Evolutionary conservation across 2,797 vertebrate genomes (phyloP).

Genomic region (Nyctalus aviator): DNA sequence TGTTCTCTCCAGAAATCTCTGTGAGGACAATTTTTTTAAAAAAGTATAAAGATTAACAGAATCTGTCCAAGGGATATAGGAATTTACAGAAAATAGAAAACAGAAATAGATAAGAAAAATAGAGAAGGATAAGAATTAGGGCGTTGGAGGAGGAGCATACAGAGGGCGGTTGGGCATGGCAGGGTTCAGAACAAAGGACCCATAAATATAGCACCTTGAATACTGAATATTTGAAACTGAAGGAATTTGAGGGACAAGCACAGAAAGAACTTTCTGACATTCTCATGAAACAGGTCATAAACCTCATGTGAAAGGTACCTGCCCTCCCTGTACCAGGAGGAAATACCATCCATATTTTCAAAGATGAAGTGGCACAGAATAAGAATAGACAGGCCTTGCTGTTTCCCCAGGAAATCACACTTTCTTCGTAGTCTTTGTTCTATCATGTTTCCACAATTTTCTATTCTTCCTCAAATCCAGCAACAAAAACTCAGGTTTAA

Average conservation of each 20-base stretch:
- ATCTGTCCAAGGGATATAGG: neutral
- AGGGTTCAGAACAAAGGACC: neutral
- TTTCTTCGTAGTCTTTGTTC: neutral
- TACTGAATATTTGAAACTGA: neutral
- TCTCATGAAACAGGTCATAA: neutral
- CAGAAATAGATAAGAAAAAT: neutral
- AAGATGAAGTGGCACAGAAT: neutral
- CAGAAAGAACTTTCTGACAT: neutral
- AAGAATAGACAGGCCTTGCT: neutral
- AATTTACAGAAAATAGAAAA: neutral
- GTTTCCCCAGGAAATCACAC: neutral
- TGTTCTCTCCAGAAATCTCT: neutral
- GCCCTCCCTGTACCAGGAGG: neutral
- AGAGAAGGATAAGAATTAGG: neutral
- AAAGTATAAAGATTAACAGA: neutral
- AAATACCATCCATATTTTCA: neutral
- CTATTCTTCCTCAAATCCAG: neutral
- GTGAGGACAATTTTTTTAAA: neutral
- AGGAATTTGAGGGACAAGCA: neutral
- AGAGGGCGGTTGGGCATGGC: neutral
- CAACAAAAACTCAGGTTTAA: neutral
- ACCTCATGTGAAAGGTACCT: neutral
- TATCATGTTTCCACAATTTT: neutral
- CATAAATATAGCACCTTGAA: neutral
- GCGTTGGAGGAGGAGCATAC: rapidly evolving